Evolutionary conservation across 2,797 vertebrate species (phyloP).

Genomic region (Microctenopoma steveboyesi): DNA sequence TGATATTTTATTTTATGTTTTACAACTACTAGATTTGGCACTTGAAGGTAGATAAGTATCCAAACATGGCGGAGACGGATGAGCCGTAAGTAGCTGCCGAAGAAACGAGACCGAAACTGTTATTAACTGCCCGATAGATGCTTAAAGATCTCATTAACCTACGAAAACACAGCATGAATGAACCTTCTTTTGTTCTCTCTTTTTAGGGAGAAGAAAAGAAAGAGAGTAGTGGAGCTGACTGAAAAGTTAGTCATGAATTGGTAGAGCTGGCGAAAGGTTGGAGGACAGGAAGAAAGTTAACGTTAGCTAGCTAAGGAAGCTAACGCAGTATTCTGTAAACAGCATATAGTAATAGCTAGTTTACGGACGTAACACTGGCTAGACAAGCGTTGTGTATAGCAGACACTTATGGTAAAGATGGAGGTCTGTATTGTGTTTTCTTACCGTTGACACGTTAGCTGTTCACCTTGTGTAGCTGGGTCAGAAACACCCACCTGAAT

Average conservation of each 20-base stretch:
- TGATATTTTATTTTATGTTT: rapidly evolving
- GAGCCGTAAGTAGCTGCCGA: conserved; percentile 90
- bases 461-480: conserved; percentile 26
- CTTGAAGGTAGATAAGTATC: conserved; percentile 31
- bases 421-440: neutral
- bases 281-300: conserved; percentile 61
- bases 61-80: conserved; percentile 91
- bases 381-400: neutral
- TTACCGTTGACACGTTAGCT: conserved; percentile 51
- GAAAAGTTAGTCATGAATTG: conserved; percentile 92
- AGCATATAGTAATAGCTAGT: neutral
- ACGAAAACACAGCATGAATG: conserved; percentile 84
- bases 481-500: conserved; percentile 30
- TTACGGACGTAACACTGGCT: neutral
- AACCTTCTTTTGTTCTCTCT: conserved; percentile 95
- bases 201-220: conserved; percentile 99
- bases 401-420: neutral
- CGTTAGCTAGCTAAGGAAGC: conserved; percentile 46
- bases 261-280: conserved; percentile 75
- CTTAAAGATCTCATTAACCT: conserved; percentile 63
- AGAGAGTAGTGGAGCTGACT: conserved; percentile 95
- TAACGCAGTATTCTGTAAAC: conserved; percentile 28
- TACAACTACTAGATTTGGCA: conserved; percentile 15
- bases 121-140: conserved; percentile 63
- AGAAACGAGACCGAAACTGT: conserved; percentile 61